Evolutionary conservation across 2,113 vertebrate species (phyloP).

Genomic region (Sakesphorus luctuosus): DNA sequence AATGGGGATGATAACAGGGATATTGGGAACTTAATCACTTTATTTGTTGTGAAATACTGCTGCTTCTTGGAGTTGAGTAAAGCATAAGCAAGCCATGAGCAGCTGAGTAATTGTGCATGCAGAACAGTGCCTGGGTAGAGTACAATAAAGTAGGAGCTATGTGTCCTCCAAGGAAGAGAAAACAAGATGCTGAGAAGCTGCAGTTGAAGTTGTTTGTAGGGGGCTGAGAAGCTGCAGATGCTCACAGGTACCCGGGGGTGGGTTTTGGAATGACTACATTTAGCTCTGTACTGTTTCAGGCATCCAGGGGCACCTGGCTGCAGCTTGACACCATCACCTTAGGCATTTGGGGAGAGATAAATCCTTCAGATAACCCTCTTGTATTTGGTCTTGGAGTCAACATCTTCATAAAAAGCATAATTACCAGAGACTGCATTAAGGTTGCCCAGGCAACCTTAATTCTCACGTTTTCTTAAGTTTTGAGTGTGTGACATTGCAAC

Average conservation of each 20-base stretch:
- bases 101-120: conserved; percentile 13
- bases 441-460: not conserved
- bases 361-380: not conserved
- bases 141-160: not conserved
- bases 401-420: not conserved
- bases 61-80: conserved; percentile 6
- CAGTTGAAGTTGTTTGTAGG: not conserved
- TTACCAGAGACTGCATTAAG: not conserved
- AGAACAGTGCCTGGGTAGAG: not conserved
- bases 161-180: not conserved
- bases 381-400: not conserved
- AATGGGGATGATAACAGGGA: conserved; percentile 4
- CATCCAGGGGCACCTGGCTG: not conserved
- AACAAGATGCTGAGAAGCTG: not conserved
- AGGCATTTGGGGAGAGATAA: not conserved
- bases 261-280: not conserved
- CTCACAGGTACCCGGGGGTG: accelerated
- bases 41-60: conserved; percentile 37
- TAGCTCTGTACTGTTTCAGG: not conserved
- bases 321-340: not conserved
- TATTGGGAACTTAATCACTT: conserved; percentile 25
- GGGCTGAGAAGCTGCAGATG: not conserved
- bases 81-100: not conserved
- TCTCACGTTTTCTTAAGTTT: not conserved
- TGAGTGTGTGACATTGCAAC: not conserved